A percentile compares a stretch with the other conserved stretches of the same genome.
These are phyloP conservation scores for Enteromius unitaeniatus DNA, from an alignment of 2,797 vertebrate genomes.

Conservation along the genomic window DNA sequence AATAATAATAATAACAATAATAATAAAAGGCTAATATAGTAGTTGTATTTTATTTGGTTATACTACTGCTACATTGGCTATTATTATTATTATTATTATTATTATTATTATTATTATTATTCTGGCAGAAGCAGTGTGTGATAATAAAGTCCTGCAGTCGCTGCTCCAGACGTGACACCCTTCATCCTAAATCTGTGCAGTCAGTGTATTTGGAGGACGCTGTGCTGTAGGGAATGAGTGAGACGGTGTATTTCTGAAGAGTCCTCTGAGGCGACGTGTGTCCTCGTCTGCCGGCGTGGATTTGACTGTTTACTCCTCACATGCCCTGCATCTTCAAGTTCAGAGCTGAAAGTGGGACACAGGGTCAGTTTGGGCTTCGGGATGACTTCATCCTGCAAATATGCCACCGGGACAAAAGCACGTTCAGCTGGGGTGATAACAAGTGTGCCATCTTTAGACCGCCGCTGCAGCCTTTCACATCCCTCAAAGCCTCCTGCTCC, in stretches of 20 bases:
- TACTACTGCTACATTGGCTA: too few species aligned
- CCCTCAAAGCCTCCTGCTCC: slow-evolving; percentile 22
- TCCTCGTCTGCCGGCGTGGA: not conserved
- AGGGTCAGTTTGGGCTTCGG: slow-evolving; percentile 53
- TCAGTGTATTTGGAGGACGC: too few species aligned
- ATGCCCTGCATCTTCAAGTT: slow-evolving; percentile 34
- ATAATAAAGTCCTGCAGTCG: not conserved
- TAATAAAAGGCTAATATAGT: too few species aligned
- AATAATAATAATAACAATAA: too few species aligned
- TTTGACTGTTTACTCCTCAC: slow-evolving; percentile 26
- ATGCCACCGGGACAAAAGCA: slow-evolving; percentile 67
- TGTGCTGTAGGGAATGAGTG: not conserved
- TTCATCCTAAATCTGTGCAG: not conserved
- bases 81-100: too few species aligned
- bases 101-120: too few species aligned
- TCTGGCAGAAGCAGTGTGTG: not conserved
- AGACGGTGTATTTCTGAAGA: slow-evolving; percentile 1
- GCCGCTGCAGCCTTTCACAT: slow-evolving; percentile 24
- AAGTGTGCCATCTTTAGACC: slow-evolving; percentile 60
- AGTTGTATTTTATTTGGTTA: too few species aligned
- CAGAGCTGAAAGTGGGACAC: slow-evolving; percentile 65
- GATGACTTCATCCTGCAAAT: slow-evolving; percentile 71
- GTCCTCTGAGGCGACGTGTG: not conserved
- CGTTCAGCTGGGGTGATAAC: slow-evolving; percentile 59
- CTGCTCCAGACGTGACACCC: not conserved